phyloP scores from a whole-genome alignment of 2,888 invertebrate species.

The Protonemura montana region DNA sequence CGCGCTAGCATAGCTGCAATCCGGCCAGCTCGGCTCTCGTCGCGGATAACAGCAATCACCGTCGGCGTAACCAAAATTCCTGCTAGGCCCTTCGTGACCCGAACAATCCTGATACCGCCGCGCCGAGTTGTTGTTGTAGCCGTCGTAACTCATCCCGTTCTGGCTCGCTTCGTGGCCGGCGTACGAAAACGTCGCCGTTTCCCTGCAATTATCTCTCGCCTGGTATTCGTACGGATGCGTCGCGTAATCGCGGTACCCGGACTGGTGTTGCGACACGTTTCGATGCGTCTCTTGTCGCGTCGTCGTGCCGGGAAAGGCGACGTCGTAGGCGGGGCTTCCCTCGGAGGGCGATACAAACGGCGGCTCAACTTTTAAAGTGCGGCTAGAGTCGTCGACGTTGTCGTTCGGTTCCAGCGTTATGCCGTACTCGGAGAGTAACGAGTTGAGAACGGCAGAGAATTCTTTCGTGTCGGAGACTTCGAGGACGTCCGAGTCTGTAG shows the following conservation, averaged over 20 bases:
- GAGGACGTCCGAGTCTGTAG: slow-evolving; percentile 44
- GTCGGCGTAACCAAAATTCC: neutral
- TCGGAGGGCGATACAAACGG: neutral
- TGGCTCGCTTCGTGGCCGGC: neutral
- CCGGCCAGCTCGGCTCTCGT: neutral
- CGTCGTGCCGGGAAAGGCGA: neutral
- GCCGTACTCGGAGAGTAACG: slow-evolving; percentile 54
- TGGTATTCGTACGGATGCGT: neutral
- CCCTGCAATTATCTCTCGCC: neutral
- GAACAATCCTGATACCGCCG: too few relatives aligned
- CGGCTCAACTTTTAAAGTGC: neutral
- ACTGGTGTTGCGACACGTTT: neutral
- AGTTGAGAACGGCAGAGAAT: slow-evolving; percentile 54
- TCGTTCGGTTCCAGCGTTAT: slow-evolving; percentile 47
- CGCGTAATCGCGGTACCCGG: neutral
- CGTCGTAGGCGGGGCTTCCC: neutral
- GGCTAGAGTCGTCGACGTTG: neutral
- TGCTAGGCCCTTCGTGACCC: neutral
- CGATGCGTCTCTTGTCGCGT: neutral
- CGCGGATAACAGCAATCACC: neutral
- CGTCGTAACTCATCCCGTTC: neutral
- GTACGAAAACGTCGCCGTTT: neutral
- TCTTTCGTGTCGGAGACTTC: slow-evolving; percentile 54
- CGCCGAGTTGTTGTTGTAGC: neutral
- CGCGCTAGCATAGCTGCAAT: neutral